Evolutionary conservation across 2,888 invertebrate species (phyloP).

Genomic region (Polylopha cassiicola): DNA sequence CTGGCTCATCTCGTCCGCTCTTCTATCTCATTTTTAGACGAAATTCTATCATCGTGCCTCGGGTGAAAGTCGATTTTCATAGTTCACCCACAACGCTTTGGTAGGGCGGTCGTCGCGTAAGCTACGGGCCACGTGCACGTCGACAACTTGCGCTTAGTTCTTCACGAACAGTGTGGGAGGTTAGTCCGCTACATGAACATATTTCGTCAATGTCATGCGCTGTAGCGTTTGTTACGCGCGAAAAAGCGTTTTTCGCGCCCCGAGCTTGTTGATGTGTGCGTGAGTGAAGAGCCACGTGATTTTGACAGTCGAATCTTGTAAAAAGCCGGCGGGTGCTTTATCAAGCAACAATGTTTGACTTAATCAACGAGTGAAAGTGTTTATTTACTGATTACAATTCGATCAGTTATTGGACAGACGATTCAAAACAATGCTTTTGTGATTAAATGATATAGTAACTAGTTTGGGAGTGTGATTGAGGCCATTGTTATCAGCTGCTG

Average conservation of each 20-base stretch:
- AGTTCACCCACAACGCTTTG: constrained; percentile 55
- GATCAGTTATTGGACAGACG: constrained; percentile 6
- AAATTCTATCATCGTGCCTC: constrained; percentile 55
- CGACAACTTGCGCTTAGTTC: constrained; percentile 73
- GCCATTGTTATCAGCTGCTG: constrained; percentile 41
- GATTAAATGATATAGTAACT: constrained; percentile 10
- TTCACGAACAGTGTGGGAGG: constrained; percentile 76
- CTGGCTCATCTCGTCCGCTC: constrained; percentile 57
- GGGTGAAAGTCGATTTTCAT: constrained; percentile 68
- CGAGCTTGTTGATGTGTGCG: constrained; percentile 50
- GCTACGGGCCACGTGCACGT: constrained; percentile 72
- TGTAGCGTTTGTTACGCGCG: constrained; percentile 49
- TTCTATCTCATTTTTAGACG: constrained; percentile 42
- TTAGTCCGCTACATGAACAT: constrained; percentile 72
- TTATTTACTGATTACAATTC: constrained; percentile 13
- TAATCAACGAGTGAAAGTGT: constrained; percentile 10
- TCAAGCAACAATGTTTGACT: constrained; percentile 4
- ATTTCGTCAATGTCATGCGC: constrained; percentile 66
- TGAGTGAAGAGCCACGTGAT: constrained; percentile 62
- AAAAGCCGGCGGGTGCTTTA: constrained; percentile 41
- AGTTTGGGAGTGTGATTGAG: constrained; percentile 38
- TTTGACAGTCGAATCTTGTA: constrained; percentile 59
- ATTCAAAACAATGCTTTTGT: constrained; percentile 10
- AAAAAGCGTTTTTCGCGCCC: constrained; percentile 56
- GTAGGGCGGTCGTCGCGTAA: constrained; percentile 74